Percentiles rank a stretch among this genome's conserved stretches.
These are phyloP conservation scores for Amiota minor DNA, from an alignment of 2,888 invertebrate genomes.

Conservation along the genomic window DNA sequence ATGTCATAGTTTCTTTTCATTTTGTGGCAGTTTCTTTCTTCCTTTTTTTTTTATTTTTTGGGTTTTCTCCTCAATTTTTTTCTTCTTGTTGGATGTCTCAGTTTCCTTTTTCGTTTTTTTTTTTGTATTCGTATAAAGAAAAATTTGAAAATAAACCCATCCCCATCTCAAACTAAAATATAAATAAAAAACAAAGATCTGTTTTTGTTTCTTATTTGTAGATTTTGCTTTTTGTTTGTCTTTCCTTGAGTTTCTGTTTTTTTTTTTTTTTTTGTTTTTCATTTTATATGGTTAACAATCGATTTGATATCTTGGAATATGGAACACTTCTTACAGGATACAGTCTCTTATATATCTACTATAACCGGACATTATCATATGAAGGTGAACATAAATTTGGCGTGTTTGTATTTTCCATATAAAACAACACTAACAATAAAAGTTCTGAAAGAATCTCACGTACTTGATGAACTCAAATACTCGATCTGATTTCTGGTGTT, in stretches of 20 bases:
- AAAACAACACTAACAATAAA: neutral
- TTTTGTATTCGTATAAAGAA: too few species aligned
- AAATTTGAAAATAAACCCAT: slow-evolving; percentile 24
- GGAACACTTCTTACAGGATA: too few species aligned
- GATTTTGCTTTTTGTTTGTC: neutral
- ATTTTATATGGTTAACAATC: too few species aligned
- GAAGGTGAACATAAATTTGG: too few species aligned
- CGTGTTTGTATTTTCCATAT: neutral
- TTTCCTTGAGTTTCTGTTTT: slow-evolving; percentile 58
- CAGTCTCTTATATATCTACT: too few species aligned
- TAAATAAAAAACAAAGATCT: slow-evolving; percentile 34
- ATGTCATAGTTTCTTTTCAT: slow-evolving; percentile 52
- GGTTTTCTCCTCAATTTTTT: neutral
- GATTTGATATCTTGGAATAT: too few species aligned
- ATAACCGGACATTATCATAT: too few species aligned
- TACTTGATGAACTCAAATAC: too few species aligned
- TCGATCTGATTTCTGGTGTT: too few species aligned
- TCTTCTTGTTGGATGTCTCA: neutral
- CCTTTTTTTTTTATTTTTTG: neutral
- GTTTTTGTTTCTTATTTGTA: neutral
- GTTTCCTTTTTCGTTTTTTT: slow-evolving; percentile 34
- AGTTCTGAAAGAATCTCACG: too few species aligned
- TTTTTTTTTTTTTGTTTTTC: slow-evolving; percentile 1
- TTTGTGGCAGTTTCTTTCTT: neutral
- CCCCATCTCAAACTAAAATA: slow-evolving; percentile 43